Base-by-base conservation (phyloP, 2,797 vertebrate species). In the Heterohyrax brucei region DNA sequence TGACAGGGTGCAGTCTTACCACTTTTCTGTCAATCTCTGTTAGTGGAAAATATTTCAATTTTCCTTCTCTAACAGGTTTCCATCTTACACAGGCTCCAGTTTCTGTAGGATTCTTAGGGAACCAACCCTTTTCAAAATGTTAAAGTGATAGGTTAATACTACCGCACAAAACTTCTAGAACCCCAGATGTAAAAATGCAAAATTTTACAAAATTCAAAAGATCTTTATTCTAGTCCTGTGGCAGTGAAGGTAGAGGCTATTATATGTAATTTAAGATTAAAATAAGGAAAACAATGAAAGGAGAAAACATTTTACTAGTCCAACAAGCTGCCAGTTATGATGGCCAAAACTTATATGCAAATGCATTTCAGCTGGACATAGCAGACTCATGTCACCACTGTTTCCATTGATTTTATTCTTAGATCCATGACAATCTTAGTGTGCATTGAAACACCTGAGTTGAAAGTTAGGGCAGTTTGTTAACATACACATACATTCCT, bases 171-270 rank as follows among this genome's bases (percentile, higher is more conserved):
- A 75, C 16, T 85, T 92, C 26, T 68, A 88, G 14, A 26, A 50
- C n/a, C 66, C 85, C 21, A 94, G 5, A 93, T 21, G 48, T 13
- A 91, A 90, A 91, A 91, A 59, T 76, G 3, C 7, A 90, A 73
- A 94, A 75, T 79, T 48, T n/a, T 4, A 50, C 13, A 82, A 95
- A 96, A 91, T 88, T 77, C 1, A 87, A 91, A 94, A 77, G 4
- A 61, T 77, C 28, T 7, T 70, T 66, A 78, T 94, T 92, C 7
- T 87, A 92, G 22, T 10, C 66, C 44, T 91, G 2, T 78, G 46
- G 30, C n/a, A 68, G 33, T 87, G 26, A 87, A 79, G 3, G 12
- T 59, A 84, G 12, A 28, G 5, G 64, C 50, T 80, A 30, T 76
- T 50, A 7, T 48, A 93, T 8, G 39, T 84, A 87, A 64, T 87